phyloP scores from a whole-genome alignment of 2,797 vertebrate species.

The Peromyscus attwateri region DNA sequence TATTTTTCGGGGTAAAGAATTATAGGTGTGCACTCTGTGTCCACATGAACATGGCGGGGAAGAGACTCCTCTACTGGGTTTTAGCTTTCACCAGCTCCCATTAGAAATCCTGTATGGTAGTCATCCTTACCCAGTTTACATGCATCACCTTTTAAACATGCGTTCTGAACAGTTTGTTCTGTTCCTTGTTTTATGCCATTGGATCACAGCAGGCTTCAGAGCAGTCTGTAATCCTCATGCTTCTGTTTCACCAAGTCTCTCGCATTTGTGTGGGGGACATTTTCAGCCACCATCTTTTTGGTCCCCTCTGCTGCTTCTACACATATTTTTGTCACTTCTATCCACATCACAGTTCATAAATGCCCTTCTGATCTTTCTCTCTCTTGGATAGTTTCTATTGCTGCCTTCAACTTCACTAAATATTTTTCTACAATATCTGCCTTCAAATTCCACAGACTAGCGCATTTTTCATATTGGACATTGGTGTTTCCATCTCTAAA shows the following conservation, averaged over 20 bases:
- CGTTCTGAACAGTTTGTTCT: background rate
- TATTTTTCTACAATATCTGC: background rate
- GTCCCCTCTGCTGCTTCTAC: background rate
- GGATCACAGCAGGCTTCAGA: background rate
- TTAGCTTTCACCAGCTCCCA: background rate
- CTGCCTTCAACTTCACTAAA: background rate
- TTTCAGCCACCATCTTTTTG: background rate
- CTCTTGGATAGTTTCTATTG: background rate
- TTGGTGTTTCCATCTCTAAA: background rate
- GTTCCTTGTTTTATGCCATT: background rate
- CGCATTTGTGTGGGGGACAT: background rate
- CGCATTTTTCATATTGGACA: background rate
- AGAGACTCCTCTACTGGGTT: background rate
- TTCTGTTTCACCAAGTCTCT: background rate
- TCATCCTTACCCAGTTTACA: background rate
- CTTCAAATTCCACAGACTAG: background rate
- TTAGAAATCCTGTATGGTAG: background rate
- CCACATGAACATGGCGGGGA: no score
- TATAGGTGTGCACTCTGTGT: background rate
- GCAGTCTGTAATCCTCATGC: background rate
- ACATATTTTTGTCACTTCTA: background rate
- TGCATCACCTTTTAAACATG: background rate
- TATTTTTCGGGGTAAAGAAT: background rate
- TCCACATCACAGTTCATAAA: background rate
- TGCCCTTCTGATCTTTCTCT: background rate